A percentile compares a stretch with the other conserved stretches of the same genome.
Evolutionary conservation across 2,888 invertebrate species (phyloP).

Genomic region (Anodontia alba): DNA sequence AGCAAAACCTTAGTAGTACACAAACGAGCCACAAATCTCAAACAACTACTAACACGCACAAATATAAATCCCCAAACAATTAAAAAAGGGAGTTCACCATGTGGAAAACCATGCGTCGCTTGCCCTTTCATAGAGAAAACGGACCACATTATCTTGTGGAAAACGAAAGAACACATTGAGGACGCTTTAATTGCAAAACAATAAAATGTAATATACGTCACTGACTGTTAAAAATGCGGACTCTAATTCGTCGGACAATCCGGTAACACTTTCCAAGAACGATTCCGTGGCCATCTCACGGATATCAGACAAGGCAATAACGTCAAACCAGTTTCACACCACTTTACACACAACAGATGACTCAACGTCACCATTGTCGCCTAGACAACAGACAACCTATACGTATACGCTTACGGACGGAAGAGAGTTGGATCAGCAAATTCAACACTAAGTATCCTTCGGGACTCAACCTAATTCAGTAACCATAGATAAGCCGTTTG

Average conservation of each 20-base stretch:
- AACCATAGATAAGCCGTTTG: not conserved
- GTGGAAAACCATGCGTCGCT: not conserved
- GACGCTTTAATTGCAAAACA: not conserved
- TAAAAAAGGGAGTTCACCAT: too few relatives aligned
- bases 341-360: conserved; percentile 2
- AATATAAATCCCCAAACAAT: not conserved
- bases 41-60: not conserved
- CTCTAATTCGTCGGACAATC: not conserved
- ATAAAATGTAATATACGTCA: not conserved
- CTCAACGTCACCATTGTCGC: not conserved
- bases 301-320: too few relatives aligned
- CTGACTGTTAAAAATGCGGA: not conserved
- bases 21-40: not conserved
- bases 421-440: not conserved
- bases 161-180: not conserved
- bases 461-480: not conserved
- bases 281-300: too few relatives aligned
- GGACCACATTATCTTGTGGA: not conserved
- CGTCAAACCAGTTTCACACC: conserved; percentile 1
- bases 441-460: too few relatives aligned
- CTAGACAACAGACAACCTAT: not conserved
- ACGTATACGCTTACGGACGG: not conserved
- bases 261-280: too few relatives aligned
- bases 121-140: not conserved
- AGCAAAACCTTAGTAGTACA: too few relatives aligned